Percentiles rank a stretch among this genome's conserved stretches.
phyloP scores from a whole-genome alignment of 2,888 invertebrate species.

The Himalopsyche tibetana region DNA sequence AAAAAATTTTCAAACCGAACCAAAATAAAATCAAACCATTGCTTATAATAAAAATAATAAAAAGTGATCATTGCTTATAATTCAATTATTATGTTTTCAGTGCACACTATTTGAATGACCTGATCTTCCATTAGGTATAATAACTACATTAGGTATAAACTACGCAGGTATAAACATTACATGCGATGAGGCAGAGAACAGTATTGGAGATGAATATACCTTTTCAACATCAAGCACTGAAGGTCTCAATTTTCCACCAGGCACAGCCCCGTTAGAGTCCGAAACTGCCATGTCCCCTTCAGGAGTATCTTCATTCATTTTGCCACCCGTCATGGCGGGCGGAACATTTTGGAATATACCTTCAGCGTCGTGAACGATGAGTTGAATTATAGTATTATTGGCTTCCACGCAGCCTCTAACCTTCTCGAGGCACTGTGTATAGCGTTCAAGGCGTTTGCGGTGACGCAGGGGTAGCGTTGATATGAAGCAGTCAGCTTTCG shows the following conservation, averaged over 20 bases:
- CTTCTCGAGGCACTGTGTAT: slow-evolving; percentile 84
- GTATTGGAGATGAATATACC: slow-evolving; percentile 67
- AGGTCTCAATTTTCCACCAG: slow-evolving; percentile 71
- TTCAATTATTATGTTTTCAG: no score
- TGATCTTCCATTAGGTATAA: no score
- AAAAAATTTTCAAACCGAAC: no score
- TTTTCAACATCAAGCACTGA: slow-evolving; percentile 70
- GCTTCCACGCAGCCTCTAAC: slow-evolving; percentile 89
- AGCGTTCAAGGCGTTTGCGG: slow-evolving; percentile 85
- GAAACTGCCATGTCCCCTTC: neutral
- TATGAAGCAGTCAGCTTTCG: slow-evolving; percentile 86
- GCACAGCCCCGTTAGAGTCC: slow-evolving; percentile 69
- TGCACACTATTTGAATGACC: no score
- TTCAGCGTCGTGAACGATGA: slow-evolving; percentile 87
- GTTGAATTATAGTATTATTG: slow-evolving; percentile 80
- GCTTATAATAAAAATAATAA: no score
- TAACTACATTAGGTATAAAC: no score
- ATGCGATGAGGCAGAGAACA: neutral
- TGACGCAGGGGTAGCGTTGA: slow-evolving; percentile 85
- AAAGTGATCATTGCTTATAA: no score
- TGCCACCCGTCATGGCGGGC: neutral
- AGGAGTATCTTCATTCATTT: neutral
- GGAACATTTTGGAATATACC: slow-evolving; percentile 89
- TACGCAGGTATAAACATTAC: no score
- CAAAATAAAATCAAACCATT: no score